A percentile compares a stretch with the other conserved stretches of the same genome.
Evolutionary conservation across 1,140 invertebrate species (phyloP).

Genomic region (Pseudomyrmex sp.): DNA sequence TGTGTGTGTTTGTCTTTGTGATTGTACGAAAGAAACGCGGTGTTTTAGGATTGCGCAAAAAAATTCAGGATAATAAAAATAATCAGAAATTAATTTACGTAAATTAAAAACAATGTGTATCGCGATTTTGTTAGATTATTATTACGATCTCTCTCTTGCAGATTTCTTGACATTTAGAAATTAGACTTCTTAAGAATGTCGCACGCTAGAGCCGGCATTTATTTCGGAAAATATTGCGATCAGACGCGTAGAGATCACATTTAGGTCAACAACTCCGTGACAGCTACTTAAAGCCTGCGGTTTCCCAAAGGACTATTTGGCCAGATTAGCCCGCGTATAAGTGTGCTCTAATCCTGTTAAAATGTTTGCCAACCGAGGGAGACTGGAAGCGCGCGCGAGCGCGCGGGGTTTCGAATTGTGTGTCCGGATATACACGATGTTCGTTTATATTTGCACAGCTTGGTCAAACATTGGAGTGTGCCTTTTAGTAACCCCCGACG

Average conservation of each 20-base stretch:
- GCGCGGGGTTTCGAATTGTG: slow-evolving; percentile 75
- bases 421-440: slow-evolving; percentile 75
- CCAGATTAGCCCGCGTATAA: slow-evolving; percentile 80
- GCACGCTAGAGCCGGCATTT: not conserved
- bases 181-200: not conserved
- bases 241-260: slow-evolving; percentile 73
- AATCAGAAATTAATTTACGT: not conserved
- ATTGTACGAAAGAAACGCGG: too few species aligned
- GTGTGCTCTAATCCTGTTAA: slow-evolving; percentile 84
- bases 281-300: slow-evolving; percentile 80
- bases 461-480: slow-evolving; percentile 84
- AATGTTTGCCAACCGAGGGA: slow-evolving; percentile 83
- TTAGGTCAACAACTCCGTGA: slow-evolving; percentile 78
- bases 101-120: not conserved
- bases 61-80: too few species aligned
- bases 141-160: not conserved
- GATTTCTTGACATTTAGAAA: not conserved
- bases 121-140: not conserved
- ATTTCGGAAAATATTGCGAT: slow-evolving; percentile 33
- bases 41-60: too few species aligned
- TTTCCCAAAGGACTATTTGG: slow-evolving; percentile 80
- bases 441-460: slow-evolving; percentile 83
- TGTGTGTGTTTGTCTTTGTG: too few species aligned
- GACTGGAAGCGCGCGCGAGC: slow-evolving; percentile 71
- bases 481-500: slow-evolving; percentile 81